Base-by-base conservation (phyloP, 2,888 invertebrate species). In the Cerceris ruficornis region DNA sequence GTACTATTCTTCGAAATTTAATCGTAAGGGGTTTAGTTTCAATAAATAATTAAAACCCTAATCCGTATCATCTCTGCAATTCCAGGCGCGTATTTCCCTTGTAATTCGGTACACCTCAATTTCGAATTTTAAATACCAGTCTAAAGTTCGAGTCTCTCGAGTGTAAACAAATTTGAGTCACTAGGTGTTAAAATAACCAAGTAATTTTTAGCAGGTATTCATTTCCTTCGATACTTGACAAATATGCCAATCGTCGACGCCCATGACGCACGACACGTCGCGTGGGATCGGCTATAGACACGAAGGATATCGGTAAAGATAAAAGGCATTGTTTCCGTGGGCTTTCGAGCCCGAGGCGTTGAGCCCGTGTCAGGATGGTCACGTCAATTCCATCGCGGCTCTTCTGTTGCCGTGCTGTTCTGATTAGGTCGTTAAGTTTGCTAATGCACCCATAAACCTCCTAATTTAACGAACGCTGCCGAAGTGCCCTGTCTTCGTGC, bases 371-470 rank as follows among this genome's bases (percentile, higher is more conserved):
- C 86, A 87, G 82, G 80, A 86, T 75, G 79, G 75, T 84, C 85
- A 80, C 81, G 80, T 88, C 82, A 80, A 80, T 81, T 81, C 59
- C 64, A 41, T 79, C 75, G 85, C 86, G 87, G 84, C 69, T 54
- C 59, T 75, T 88, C 78, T 84, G 86, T 88, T 82, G 84, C 83
- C 77, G 80, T 73, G 83, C 79, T 76, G 78, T 69, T 87, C 86
- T 91, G 92, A 92, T 91, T 91, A 91, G 91, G 88, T 91, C 91
- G 90, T 92, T 92, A 91, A 89, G 86, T 79, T 89, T 81, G 84
- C 87, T 90, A 90, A 89, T 88, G 85, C 87, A 77, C 68, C 87
- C 83, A 84, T 88, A 90, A 90, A 90, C 70, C 67, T 62, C 42
- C 75, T 86, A 87, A 89, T 89, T 90, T 89, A 89, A 88, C 87